Base-by-base conservation (phyloP, 2,797 vertebrate genomes). In the Hoplostethus mediterraneus region DNA sequence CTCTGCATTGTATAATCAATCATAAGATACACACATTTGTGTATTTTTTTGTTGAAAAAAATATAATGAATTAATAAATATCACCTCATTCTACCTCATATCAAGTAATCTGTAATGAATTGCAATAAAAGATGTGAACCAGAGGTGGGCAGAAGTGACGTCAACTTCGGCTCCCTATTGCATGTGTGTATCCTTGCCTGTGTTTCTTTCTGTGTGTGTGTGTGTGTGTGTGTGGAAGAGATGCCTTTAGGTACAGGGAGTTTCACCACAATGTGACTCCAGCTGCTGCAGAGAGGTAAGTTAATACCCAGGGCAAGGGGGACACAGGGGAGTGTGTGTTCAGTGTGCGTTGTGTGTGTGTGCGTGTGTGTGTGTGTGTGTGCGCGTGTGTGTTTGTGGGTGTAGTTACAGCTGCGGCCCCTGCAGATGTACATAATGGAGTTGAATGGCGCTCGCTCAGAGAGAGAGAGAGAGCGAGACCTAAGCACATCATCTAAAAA, bases 271-370 rank as follows among this genome's bases (percentile, higher is more conserved):
- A 79, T 81, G 82, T 87, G 89, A 84, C 85, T 92, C 81, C 92
- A 94, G 93, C 93, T 94, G 93, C 89, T 90, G 76, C 91, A 91
- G 86, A 93, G 84, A 84, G 83, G 88, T 89, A 86, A 82, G 84
- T 76, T 80, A 87, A 90, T 91, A 93, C 87, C 88, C 89, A 77
- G 84, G 79, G 73, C 82, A 83, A 21, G 83, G 74, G 83, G 85
- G 86, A 89, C 87, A 84, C 73, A 71, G 71, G 85, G 77, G 85
- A 76, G 71, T 38, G 71, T 44, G 66, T 75, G 73, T 59, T 21
- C 21, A 21, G 21, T 21, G 21, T 21, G 21, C 1, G 21, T 21
- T 21, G 59, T 62, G 33, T 72, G 59, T 56, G 75, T 68, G 60
- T 65, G 73, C 69, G 64, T 64, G 63, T 71, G 16, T 71, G 58